Base-by-base conservation (phyloP, 2,113 vertebrate genomes). In the Cebus imitator region DNA sequence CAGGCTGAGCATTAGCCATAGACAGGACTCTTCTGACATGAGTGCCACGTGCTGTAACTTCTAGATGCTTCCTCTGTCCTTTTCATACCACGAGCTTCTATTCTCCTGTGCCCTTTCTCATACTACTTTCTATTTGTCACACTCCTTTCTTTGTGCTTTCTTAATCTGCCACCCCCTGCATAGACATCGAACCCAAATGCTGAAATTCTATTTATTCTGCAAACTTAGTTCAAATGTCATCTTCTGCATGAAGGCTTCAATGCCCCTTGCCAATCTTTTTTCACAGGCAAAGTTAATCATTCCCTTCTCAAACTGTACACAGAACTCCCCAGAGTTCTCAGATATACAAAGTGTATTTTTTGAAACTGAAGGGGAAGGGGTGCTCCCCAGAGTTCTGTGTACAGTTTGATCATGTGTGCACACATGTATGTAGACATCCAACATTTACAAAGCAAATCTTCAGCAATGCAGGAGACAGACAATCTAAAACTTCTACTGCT, bases 331-430 rank as follows among this genome's bases (percentile, higher is more conserved):
- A 52, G 52, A 52, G 16, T 52, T 52, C 32, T 72, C 84, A 6
- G 7, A 90, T 55, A 91, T 96, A 57, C 58, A 78, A 83, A 93
- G 9, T 35, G 8, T 43, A 78, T 5, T 76, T 92, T 32, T 79
- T 87, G 17, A 95, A 83, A 75, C 40, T 32, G 17, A 93, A 78
- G 43, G 6, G 1, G 52, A 83, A 20, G 40, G 86, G 55, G 3
- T 50, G 14, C n/a, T 76, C 35, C 35, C 23, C 45, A 80, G 87
- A 92, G 40, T 8, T 72, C 52, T 48, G 30, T 14, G 12, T 4
- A 18, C 1, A 61, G 37, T 72, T 91, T 64, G 23, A 73, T 45
- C n/a, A 27, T 58, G 8, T n/a, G 4, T 20, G n/a, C 1, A 52
- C 70, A 70, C 40, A 5, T 13, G 40, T 27, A 21, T 52, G 3